Conservation (phyloP, 2,888 invertebrate species). For the Melanotus villosus region DNA sequence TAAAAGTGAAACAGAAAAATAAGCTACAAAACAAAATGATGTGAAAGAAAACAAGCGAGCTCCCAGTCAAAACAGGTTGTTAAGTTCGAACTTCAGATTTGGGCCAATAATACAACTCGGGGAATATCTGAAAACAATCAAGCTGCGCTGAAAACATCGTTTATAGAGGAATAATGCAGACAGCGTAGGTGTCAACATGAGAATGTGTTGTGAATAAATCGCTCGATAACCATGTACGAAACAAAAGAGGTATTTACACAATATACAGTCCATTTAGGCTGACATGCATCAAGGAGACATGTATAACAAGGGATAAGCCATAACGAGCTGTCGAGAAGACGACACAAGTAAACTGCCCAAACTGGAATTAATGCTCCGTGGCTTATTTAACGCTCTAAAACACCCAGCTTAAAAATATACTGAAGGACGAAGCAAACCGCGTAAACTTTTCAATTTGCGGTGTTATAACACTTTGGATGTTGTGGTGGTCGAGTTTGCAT, state of each 20-base stretch:
- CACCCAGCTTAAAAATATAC: conserved; percentile 6
- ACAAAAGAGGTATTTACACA: conserved; percentile 30
- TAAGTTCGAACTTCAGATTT: neutral
- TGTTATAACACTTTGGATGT: conserved; percentile 17
- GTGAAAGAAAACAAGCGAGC: too few species aligned
- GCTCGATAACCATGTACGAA: conserved; percentile 15
- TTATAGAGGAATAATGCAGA: conserved; percentile 9
- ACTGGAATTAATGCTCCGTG: conserved; percentile 28
- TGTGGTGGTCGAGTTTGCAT: neutral
- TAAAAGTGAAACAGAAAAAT: too few species aligned
- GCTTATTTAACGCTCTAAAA: conserved; percentile 24
- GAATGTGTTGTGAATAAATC: conserved; percentile 23
- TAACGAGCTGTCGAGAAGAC: conserved; percentile 48
- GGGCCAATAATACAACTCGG: neutral
- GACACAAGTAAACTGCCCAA: conserved; percentile 38
- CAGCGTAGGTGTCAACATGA: conserved; percentile 23
- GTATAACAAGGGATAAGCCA: conserved; percentile 50
- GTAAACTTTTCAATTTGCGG: conserved; percentile 16
- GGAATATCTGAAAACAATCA: neutral
- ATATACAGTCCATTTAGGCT: conserved; percentile 45
- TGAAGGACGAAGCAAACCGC: conserved; percentile 1
- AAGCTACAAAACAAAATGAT: too few species aligned
- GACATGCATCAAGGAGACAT: conserved; percentile 48
- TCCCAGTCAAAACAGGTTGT: neutral
- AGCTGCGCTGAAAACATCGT: neutral